Evolutionary conservation across 2,113 vertebrate species (phyloP).

Genomic region (Cathartes aura): DNA sequence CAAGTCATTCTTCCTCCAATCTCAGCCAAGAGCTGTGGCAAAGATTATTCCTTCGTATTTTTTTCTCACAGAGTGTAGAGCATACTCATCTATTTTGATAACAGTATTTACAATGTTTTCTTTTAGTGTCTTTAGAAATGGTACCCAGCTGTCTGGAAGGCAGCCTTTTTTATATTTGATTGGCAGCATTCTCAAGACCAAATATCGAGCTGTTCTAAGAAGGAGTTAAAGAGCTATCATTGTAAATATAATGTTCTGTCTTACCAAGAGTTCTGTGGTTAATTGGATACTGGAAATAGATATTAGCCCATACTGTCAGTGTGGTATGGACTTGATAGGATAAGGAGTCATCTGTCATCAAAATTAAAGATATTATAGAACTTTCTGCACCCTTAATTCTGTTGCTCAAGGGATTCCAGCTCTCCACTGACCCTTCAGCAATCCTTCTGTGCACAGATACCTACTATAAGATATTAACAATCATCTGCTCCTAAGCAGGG

Average conservation of each 20-base stretch:
- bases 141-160: slow-evolving; percentile 27
- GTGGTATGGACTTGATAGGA: background rate
- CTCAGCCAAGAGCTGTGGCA: background rate
- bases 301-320: slow-evolving; percentile 3
- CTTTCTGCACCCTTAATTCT: background rate
- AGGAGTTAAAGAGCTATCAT: slow-evolving; percentile 47
- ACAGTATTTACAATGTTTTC: slow-evolving; percentile 48
- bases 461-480: background rate
- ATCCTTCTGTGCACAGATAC: background rate
- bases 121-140: slow-evolving; percentile 50
- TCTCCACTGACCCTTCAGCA: background rate
- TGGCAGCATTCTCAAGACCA: slow-evolving; percentile 40
- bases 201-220: slow-evolving; percentile 45
- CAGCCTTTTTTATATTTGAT: slow-evolving; percentile 43
- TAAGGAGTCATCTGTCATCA: background rate
- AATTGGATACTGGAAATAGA: slow-evolving; percentile 11
- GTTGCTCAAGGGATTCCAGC: background rate
- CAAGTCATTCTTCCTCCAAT: background rate
- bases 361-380: background rate
- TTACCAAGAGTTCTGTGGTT: slow-evolving; percentile 30
- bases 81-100: slow-evolving; percentile 46
- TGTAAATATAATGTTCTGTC: slow-evolving; percentile 40
- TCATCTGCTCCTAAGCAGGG: background rate
- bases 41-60: slow-evolving; percentile 12
- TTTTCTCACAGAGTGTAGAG: background rate